These are phyloP conservation scores for Drosophila tripunctata DNA, from an alignment of 2,888 invertebrate species.

Conservation along the genomic window DNA sequence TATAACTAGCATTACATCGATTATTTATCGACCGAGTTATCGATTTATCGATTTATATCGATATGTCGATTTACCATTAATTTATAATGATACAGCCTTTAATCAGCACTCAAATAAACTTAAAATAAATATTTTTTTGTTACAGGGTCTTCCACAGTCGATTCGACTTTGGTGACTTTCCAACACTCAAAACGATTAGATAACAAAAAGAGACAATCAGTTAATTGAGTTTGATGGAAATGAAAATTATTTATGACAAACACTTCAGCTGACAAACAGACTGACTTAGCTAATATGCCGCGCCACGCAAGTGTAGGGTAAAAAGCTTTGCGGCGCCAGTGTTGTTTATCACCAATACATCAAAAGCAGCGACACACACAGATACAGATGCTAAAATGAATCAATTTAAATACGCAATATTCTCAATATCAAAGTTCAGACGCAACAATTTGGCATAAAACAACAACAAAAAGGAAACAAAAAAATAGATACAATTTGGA, in stretches of 20 bases:
- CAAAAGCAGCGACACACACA: conserved; percentile 2
- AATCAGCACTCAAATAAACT: too few relatives aligned
- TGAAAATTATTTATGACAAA: too few relatives aligned
- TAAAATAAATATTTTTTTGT: too few relatives aligned
- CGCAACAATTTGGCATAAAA: conserved; percentile 40
- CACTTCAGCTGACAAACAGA: background rate
- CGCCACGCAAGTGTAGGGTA: background rate
- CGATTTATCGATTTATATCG: too few relatives aligned
- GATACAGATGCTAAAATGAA: conserved; percentile 24
- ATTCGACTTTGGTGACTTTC: too few relatives aligned
- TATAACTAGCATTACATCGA: too few relatives aligned
- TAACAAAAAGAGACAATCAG: too few relatives aligned
- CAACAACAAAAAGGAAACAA: conserved; percentile 40
- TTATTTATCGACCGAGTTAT: too few relatives aligned
- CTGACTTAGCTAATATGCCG: background rate
- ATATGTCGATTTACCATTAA: too few relatives aligned
- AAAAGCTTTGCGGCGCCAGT: conserved; percentile 42
- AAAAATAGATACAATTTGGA: conserved; percentile 7
- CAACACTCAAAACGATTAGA: too few relatives aligned
- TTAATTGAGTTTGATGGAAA: too few relatives aligned
- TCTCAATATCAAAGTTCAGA: conserved; percentile 46
- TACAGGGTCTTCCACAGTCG: too few relatives aligned
- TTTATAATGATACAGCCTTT: background rate
- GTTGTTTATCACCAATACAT: conserved; percentile 66
- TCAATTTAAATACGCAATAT: conserved; percentile 73